These are phyloP conservation scores for Lepetodrilus schrolli DNA, from an alignment of 2,888 invertebrate genomes.

Conservation along the genomic window DNA sequence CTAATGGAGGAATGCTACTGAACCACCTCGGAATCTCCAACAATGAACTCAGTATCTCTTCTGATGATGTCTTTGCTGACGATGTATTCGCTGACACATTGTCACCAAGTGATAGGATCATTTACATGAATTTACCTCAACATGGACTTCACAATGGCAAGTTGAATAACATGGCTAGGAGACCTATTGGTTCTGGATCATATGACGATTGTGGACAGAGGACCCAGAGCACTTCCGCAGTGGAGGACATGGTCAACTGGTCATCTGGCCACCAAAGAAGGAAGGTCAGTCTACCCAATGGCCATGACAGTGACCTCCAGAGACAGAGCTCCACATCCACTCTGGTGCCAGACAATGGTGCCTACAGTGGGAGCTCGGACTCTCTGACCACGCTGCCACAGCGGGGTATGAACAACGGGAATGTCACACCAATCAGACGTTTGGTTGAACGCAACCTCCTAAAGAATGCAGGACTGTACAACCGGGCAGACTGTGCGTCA, in stretches of 20 bases:
- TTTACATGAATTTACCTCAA: conserved; percentile 45
- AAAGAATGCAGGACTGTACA: conserved; percentile 33
- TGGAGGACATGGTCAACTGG: conserved; percentile 52
- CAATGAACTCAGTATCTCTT: conserved; percentile 44
- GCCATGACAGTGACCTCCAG: conserved; percentile 28
- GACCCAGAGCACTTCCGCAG: conserved; percentile 60
- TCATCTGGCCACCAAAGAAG: background rate
- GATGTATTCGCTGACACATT: no score
- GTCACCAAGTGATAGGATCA: conserved; percentile 42
- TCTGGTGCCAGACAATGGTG: conserved; percentile 35
- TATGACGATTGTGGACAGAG: conserved; percentile 36
- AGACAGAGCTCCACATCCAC: conserved; percentile 46
- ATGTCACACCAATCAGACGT: conserved; percentile 40
- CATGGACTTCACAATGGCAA: conserved; percentile 32
- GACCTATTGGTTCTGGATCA: conserved; percentile 18
- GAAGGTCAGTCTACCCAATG: background rate
- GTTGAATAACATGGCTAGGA: background rate
- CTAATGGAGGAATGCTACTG: background rate
- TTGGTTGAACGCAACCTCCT: conserved; percentile 42
- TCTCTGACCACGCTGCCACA: conserved; percentile 27
- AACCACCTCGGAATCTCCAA: conserved; percentile 17
- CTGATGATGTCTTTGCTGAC: conserved; percentile 48
- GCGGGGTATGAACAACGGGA: conserved; percentile 15
- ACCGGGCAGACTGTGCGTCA: conserved; percentile 33
- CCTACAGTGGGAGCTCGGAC: conserved; percentile 34